These are phyloP conservation scores for Mus spretus DNA, from an alignment of 2,797 vertebrate genomes.

Conservation along the genomic window DNA sequence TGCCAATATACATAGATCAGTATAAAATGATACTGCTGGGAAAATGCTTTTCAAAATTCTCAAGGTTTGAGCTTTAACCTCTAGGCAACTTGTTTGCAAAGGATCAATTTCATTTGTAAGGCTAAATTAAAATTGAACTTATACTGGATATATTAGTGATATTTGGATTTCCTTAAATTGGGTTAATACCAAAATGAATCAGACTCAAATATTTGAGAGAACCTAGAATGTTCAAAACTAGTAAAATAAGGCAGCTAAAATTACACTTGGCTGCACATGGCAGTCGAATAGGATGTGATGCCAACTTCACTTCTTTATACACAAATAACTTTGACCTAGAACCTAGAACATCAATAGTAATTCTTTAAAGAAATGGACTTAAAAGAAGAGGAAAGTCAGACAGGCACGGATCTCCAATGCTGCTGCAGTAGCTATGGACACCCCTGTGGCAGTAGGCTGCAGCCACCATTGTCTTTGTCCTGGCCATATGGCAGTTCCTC, in stretches of 20 bases:
- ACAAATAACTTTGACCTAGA: conserved; percentile 12
- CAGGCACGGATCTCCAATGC: background rate
- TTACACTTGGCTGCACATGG: background rate
- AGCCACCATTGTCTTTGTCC: conserved; percentile 13
- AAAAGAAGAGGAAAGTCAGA: background rate
- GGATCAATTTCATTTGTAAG: conserved; percentile 1
- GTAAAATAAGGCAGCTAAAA: conserved; percentile 55
- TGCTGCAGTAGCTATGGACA: background rate
- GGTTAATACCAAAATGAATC: conserved; percentile 19
- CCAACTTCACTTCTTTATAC: conserved; percentile 60
- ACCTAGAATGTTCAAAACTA: background rate
- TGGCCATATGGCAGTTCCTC: conserved; percentile 59
- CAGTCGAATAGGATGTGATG: background rate
- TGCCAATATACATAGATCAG: background rate
- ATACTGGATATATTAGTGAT: background rate
- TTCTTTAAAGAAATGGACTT: conserved; percentile 40
- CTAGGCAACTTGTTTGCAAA: background rate
- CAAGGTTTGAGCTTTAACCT: background rate
- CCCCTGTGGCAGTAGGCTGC: background rate
- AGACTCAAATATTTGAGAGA: background rate
- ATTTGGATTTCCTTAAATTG: background rate
- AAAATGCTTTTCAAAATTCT: background rate
- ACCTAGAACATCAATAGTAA: conserved; percentile 41
- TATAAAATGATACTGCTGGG: background rate
- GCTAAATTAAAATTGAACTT: background rate